Base-by-base conservation (phyloP, 2,797 vertebrate species). In the Oceanodroma leucorhoa region DNA sequence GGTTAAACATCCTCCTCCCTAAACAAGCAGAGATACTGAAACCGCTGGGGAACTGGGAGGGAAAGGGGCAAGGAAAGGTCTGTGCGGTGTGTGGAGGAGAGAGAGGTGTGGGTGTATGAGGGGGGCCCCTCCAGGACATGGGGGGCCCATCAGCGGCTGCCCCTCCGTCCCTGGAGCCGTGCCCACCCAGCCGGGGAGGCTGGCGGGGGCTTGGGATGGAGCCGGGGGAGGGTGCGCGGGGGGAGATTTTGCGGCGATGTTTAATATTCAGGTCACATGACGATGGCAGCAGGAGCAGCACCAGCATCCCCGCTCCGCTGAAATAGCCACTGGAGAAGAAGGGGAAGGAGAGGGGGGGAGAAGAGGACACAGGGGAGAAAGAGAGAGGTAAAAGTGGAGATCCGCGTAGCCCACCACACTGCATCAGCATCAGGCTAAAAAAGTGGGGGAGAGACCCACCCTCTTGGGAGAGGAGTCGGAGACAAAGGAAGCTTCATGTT, bases 401-500 rank as follows among this genome's bases (percentile, higher is more conserved):
- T 55, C 64, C 48, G 86, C 10, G 3, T 54, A 94, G 89, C 73
- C 83, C 94, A 60, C 62, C 16, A 57, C 34, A 16, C 54, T 27
- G 53, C 27, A 5, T 54, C 87, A 78, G 73, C 82, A 0, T 81
- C 87, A 91, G 93, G 76, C 86, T 91, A 90, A 73, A 82, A 69
- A 94, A 94, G 73, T 73, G 32, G 66, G 62, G 91, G 89, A 36
- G 79, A 96, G 72, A 96, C 89, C 96, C 95, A 96, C 89, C 95
- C 96, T 92, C 92, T 90, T 30, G 92, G 88, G 94, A 97, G 96
- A 97, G 94, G 93, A 96, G 95, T 97, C 85, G 22, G 95, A 98
- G 96, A 98, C 97, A 98, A 98, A 98, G 98, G 95, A 98, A 97
- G 96, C 98, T 98, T 98, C 98, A 98, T 98, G 98, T 98, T 98